Base-by-base conservation (phyloP, 2,888 invertebrate species). In the Drosophila antonietae region DNA sequence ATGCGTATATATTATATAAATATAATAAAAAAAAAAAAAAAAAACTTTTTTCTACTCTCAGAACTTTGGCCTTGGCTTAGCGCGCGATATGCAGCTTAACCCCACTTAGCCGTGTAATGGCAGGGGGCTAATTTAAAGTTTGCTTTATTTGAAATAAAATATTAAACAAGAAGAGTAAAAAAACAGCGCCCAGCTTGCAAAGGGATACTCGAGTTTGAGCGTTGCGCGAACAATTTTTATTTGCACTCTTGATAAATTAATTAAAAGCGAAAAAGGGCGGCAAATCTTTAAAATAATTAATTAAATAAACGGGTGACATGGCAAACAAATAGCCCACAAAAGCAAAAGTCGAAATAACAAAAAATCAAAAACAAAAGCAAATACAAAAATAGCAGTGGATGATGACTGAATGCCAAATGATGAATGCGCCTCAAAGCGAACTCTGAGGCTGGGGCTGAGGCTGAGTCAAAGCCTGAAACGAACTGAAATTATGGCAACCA, bases 231-330 rank as follows among this genome's bases (percentile, higher is more conserved):
- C 62, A 78, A 76, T 73, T 80, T 80, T 72, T 81, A 81, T 88
- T 86, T 89, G 73, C 79, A 83, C 82, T 84, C 80, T 89, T 84
- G 82, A 86, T 86, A 87, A 86, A 86, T 86, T 86, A 89, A 89
- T 89, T 86, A 84, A 89, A 80, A 75, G 71, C 71, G 65, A 80
- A 75, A 62, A 82, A 71, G 73, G 81, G 68, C 64, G 68, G 59
- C 61, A 78, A 82, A 86, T 83, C 86, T 89, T 89, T 82, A 82
- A 86, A 87, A 81, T 89, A 87, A 86, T 86, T 87, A 86, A 89
- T 86, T 89, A 89, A 88, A 82, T 87, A 87, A 85, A 85, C 86
- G 78, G 61, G 59, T 73, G 68, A 68, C 80, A 74, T 71, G 72
- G 62, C 78, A 67, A 73, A 71, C 74, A 77, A 71, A 78, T 70